Evolutionary conservation across 2,888 invertebrate species (phyloP), one percentile per base, ranked within the genome.

Genomic region (Beris morrisii): DNA sequence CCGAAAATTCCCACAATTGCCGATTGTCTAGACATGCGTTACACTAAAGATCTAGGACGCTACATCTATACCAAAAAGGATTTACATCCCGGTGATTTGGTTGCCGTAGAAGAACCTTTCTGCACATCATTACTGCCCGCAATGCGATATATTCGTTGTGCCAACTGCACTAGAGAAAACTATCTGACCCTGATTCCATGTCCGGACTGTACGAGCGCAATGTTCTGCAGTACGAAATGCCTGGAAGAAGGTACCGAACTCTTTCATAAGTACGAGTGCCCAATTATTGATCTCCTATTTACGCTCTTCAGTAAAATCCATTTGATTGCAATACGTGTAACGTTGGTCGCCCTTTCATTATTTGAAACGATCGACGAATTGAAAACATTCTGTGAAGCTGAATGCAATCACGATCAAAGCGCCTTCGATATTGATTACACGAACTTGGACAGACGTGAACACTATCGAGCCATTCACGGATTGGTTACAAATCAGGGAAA

Each of bases 231-330:
- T 65, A 73, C 76, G 52, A 72, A 75, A 45, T 81, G 81, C 69
- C 75, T 76, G 70, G 77, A 82, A 4, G 78, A 78, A 0, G 90
- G 92, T 2, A 87, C 84, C 82, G 77, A 83, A 46, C 82, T 83
- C 15, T 92, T 90, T 77, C 96, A 97, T 78, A 82, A 83, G 69
- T 83, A 87, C 69, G 95, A 95, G 82, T 95, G 95, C 76, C 77
- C 83, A 0, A 81, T 93, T 56, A 83, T 91, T 73, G 82, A 86
- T 43, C 82, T 84, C 28, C 77, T 93, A 31, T 75, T 85, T 28
- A 76, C 80, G 46, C 82, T 88, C 79, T 85, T 88, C 70, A 86
- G 85, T 58, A 88, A 90, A 78, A 81, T 91, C 7, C 88, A 89
- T 72, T 78, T 89, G 31, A 80, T 90, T n/a, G 87, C 89, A n/a